Conservation (phyloP, 1,140 invertebrate genomes). For the Meloidogyne hapla region DNA sequence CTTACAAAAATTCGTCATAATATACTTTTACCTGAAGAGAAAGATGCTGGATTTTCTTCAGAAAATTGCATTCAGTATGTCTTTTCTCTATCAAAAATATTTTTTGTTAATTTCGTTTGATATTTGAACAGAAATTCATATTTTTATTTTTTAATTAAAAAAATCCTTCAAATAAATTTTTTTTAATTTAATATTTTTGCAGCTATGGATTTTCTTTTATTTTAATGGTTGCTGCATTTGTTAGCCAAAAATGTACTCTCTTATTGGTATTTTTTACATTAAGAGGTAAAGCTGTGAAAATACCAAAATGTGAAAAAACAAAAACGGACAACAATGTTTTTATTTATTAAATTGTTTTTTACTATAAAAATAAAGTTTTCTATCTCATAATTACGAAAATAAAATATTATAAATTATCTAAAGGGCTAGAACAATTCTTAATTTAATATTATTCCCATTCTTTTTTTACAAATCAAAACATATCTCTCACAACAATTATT, state of each 20-base stretch:
- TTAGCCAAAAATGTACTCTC: not conserved
- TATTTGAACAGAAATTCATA: too few relatives aligned
- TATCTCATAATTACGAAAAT: too few relatives aligned
- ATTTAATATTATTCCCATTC: too few relatives aligned
- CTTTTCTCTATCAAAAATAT: too few relatives aligned
- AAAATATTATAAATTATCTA: too few relatives aligned
- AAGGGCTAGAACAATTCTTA: too few relatives aligned
- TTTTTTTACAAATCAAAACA: too few relatives aligned
- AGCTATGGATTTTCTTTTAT: conserved; percentile 2
- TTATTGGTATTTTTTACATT: not conserved
- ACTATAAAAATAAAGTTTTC: too few relatives aligned
- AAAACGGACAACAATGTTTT: not conserved
- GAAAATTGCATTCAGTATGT: conserved; percentile 12
- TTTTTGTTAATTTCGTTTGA: too few relatives aligned
- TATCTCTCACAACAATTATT: too few relatives aligned
- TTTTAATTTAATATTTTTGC: not conserved
- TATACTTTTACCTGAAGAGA: conserved; percentile 31
- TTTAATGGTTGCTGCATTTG: not conserved
- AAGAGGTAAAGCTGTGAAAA: not conserved
- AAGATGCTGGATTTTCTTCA: conserved; percentile 32
- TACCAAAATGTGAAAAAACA: not conserved
- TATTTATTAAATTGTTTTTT: not conserved
- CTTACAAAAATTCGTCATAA: conserved; percentile 28
- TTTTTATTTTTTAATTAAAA: not conserved
- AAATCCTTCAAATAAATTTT: too few relatives aligned